These are phyloP conservation scores for Poeciliopsis gracilis DNA, from an alignment of 2,797 vertebrate genomes.

Conservation along the genomic window DNA sequence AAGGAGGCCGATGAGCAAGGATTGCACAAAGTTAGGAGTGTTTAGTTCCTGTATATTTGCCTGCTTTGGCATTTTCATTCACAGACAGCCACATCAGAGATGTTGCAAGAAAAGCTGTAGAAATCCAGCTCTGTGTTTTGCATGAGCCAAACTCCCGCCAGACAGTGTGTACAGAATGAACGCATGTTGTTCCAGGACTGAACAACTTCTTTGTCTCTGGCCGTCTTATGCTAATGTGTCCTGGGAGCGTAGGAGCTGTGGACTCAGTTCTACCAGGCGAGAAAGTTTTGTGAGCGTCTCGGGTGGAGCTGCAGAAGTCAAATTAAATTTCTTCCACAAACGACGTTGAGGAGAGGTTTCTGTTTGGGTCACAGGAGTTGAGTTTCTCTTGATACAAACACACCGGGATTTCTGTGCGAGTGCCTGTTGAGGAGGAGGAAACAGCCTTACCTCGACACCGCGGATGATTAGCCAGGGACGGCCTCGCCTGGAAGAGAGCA, in stretches of 20 bases:
- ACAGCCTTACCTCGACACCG: conserved; percentile 64
- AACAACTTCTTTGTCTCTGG: conserved; percentile 51
- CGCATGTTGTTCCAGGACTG: conserved; percentile 15
- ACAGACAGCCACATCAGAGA: neutral
- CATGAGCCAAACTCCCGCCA: conserved; percentile 37
- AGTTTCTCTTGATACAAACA: conserved; percentile 33
- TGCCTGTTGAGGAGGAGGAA: conserved; percentile 32
- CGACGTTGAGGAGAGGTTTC: conserved; percentile 35
- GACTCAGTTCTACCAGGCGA: conserved; percentile 18
- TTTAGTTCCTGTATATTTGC: conserved; percentile 10
- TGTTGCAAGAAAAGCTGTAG: neutral
- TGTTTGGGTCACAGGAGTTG: conserved; percentile 29
- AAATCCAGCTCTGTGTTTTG: neutral
- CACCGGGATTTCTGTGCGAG: conserved; percentile 28
- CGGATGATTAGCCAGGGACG: conserved; percentile 61
- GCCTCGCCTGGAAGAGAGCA: conserved; percentile 65
- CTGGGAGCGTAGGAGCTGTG: conserved; percentile 41
- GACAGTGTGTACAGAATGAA: conserved; percentile 18
- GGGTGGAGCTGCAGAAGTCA: conserved; percentile 27
- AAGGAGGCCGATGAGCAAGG: neutral
- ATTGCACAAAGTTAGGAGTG: conserved; percentile 17
- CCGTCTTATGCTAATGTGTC: conserved; percentile 49
- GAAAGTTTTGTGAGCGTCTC: conserved; percentile 30
- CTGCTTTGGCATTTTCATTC: neutral
- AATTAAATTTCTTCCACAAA: conserved; percentile 51